Evolutionary conservation across 2,888 invertebrate genomes (phyloP).

Genomic region (Trachelus stipa): DNA sequence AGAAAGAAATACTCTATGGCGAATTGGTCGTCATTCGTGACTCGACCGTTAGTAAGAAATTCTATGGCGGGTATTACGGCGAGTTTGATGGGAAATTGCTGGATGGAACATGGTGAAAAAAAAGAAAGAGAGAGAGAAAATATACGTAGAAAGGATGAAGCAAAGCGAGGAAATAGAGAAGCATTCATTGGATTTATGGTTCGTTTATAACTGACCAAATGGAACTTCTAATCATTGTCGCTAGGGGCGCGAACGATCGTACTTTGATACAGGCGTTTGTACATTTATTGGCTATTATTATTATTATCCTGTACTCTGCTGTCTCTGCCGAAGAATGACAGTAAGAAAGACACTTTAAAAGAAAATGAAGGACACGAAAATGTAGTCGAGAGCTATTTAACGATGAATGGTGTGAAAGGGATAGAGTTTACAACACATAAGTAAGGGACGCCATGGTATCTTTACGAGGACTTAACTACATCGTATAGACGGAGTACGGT

Average conservation of each 20-base stretch:
- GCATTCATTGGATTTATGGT: background rate
- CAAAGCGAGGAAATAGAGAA: background rate
- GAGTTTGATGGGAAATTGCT: background rate
- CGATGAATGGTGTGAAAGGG: background rate
- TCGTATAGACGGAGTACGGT: background rate
- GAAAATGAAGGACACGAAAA: background rate
- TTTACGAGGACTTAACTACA: background rate
- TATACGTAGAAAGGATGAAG: background rate
- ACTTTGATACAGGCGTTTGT: background rate
- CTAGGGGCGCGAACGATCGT: background rate
- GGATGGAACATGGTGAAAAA: background rate
- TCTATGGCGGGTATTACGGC: background rate
- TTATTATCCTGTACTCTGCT: background rate
- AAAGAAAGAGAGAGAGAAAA: background rate
- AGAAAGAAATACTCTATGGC: background rate
- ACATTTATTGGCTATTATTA: background rate
- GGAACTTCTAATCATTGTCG: background rate
- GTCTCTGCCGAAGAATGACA: background rate
- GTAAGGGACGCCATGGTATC: background rate
- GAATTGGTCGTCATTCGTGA: background rate
- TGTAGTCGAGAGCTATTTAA: background rate
- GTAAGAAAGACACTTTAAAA: background rate
- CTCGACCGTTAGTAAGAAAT: background rate
- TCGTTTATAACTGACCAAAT: background rate
- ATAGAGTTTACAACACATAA: background rate